Conservation (phyloP, 2,113 vertebrate species). For the Psephotus haematonotus region DNA sequence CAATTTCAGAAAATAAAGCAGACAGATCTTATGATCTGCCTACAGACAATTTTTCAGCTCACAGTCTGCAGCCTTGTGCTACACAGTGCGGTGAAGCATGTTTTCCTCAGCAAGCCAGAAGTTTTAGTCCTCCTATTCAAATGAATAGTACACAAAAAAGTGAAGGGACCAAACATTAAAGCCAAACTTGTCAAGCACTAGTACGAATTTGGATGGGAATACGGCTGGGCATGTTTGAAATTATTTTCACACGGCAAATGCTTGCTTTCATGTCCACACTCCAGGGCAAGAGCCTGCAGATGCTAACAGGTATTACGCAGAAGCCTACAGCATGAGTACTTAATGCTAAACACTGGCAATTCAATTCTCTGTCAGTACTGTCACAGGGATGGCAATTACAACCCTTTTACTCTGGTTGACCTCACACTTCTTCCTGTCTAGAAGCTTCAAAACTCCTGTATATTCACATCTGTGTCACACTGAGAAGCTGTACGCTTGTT, state of each 20-base stretch:
- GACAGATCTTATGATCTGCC: background rate
- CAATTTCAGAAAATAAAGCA: background rate
- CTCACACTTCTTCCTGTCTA: background rate
- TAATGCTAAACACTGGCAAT: background rate
- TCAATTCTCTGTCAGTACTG: background rate
- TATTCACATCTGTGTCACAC: rapidly evolving
- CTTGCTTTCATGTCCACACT: background rate
- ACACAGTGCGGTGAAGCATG: background rate
- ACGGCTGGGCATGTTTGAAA: background rate
- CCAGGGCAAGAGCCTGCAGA: background rate
- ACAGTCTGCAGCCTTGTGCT: background rate
- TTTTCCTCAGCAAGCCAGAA: background rate
- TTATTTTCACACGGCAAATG: background rate
- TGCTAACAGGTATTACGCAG: too few relatives aligned
- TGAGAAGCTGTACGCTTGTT: background rate
- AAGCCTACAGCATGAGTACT: background rate
- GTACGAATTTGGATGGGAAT: background rate
- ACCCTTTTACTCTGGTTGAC: background rate
- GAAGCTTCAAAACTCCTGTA: background rate
- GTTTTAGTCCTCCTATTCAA: background rate
- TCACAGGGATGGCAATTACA: background rate
- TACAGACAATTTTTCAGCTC: background rate
- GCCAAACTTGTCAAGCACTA: background rate
- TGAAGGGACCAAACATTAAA: background rate
- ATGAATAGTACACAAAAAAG: background rate